Evolutionary conservation across 1,140 invertebrate species (phyloP), one percentile per base, ranked within the genome.

Genomic region (Andrena cerasifolii): DNA sequence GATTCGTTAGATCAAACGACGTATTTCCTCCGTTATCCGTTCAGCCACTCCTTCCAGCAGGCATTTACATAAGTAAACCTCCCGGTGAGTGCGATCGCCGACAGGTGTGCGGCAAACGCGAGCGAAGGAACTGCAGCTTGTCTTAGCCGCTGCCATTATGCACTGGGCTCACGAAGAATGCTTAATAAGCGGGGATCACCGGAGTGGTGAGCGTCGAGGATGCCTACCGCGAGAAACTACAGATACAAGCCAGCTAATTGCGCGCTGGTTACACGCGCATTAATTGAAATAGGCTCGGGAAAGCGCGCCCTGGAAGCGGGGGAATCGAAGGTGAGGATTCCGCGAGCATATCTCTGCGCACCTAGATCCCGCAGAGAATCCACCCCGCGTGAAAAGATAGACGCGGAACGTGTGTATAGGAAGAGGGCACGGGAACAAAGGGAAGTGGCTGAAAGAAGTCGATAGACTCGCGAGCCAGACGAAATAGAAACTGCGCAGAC

Each of bases 41-140:
- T 12, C 7, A 7, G 12, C 26, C 24, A 4, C 26, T 45, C 54
- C 40, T 8, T 14, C 45, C 53, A n/a, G 21, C 12, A n/a, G 3
- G 4, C 26, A 83, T 83, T 83, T 83, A 78, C 67, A 82, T 83
- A 83, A 72, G 54, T 47, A 78, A 82, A 81, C 72, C 51, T 76
- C 62, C 3, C 28, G 43, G 31, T 40, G 31, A 63, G 36, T 47
- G 63, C 49, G 33, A 43, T 76, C 58, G 70, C 18, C 24, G 49
- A 49, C 58, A 49, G 51, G 51, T 63, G 45, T 59, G 59, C 58
- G 43, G 45, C 62, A 73, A 73, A 62, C 43, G 31, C 67, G 26
- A 43, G 40, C 70, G 24, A 40, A 16, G 56, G 43, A 40, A 6
- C 58, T n/a, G n/a, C n/a, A n/a, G n/a, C n/a, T 36, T 21, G 67